Conservation (phyloP, 2,797 vertebrate species). For the Craterocephalus amniculus region DNA sequence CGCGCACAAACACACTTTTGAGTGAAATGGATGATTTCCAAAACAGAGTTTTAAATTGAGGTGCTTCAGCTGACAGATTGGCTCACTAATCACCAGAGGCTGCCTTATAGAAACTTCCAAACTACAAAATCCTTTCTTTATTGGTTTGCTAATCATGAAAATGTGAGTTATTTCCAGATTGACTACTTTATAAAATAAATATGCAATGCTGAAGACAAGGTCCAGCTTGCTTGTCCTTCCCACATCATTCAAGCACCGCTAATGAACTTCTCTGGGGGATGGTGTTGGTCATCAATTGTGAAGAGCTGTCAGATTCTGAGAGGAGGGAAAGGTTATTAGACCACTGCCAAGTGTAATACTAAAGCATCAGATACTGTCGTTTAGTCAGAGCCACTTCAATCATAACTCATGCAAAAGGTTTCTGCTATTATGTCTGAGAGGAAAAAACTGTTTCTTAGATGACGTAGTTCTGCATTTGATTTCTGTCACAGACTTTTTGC, state of each 20-base stretch:
- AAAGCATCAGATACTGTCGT: not conserved
- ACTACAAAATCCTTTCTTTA: conserved; percentile 59
- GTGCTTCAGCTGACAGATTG: conserved; percentile 65
- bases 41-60: conserved; percentile 50
- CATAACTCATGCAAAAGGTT: not conserved
- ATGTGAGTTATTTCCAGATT: conserved; percentile 51
- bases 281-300: not conserved
- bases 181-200: conserved; percentile 34
- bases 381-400: not conserved
- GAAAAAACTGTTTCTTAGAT: not conserved
- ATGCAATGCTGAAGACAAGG: conserved; percentile 3
- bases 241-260: not conserved
- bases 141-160: conserved; percentile 54
- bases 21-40: conserved; percentile 52
- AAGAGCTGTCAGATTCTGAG: not conserved
- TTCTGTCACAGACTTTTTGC: not conserved
- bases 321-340: not conserved
- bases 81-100: conserved; percentile 62
- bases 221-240: conserved; percentile 1
- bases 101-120: conserved; percentile 49
- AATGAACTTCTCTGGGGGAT: not conserved
- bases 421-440: not conserved
- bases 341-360: not conserved
- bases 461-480: not conserved
- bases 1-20: conserved; percentile 14